These are phyloP conservation scores for Mactromeris polynyma DNA, from an alignment of 2,888 invertebrate genomes.

Conservation along the genomic window DNA sequence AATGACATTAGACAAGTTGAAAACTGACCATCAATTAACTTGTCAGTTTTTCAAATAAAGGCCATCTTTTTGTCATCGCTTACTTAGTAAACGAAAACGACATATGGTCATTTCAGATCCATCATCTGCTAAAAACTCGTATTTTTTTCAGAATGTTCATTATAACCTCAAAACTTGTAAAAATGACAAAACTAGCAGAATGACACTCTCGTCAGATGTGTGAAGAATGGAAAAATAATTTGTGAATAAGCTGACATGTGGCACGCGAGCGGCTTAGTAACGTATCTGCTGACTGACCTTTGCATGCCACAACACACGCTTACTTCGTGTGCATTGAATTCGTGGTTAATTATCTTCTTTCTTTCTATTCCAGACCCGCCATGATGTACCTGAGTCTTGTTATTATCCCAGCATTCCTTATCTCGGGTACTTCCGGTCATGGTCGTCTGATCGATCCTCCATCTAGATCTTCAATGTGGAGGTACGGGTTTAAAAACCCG, in stretches of 20 bases:
- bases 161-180: background rate
- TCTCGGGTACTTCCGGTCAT: conserved; percentile 77
- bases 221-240: background rate
- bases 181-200: background rate
- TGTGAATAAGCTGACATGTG: background rate
- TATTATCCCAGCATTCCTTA: conserved; percentile 19
- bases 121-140: conserved; percentile 12
- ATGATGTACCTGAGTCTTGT: conserved; percentile 13
- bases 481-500: conserved; percentile 97
- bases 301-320: background rate
- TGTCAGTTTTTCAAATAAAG: background rate
- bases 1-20: background rate
- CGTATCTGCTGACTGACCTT: background rate
- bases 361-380: background rate
- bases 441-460: conserved; percentile 97
- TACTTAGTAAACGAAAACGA: background rate
- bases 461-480: conserved; percentile 97
- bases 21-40: conserved; percentile 1
- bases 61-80: background rate
- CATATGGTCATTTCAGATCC: conserved; percentile 28
- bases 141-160: background rate
- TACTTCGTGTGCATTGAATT: background rate
- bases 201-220: background rate
- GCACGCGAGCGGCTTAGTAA: background rate
- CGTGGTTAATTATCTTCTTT: too few species aligned